Evolutionary conservation across 2,797 vertebrate species (phyloP).

Genomic region (Oryzias sinensis): DNA sequence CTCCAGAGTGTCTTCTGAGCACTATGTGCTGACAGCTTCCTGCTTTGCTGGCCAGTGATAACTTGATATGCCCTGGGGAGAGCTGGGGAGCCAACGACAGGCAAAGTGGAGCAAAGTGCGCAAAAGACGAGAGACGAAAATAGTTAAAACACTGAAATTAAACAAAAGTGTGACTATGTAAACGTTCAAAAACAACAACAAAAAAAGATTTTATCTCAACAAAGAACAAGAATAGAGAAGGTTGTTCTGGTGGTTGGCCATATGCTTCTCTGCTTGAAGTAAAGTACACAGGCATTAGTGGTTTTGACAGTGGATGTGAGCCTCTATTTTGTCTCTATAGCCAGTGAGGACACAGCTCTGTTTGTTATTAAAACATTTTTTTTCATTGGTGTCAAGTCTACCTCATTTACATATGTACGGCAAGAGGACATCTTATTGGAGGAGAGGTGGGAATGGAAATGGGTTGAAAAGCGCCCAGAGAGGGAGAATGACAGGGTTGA

Average conservation of each 20-base stretch:
- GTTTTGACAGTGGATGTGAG: slow-evolving; percentile 29
- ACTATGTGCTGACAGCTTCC: slow-evolving; percentile 64
- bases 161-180: background rate
- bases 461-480: slow-evolving; percentile 47
- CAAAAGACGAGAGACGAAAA: slow-evolving; percentile 16
- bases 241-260: slow-evolving; percentile 1
- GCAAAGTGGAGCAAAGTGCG: slow-evolving; percentile 19
- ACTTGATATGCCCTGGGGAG: slow-evolving; percentile 68
- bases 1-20: slow-evolving; percentile 41
- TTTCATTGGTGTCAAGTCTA: slow-evolving; percentile 69
- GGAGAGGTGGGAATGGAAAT: slow-evolving; percentile 58
- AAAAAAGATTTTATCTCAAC: slow-evolving; percentile 7
- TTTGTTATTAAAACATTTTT: slow-evolving; percentile 46
- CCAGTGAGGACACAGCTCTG: slow-evolving; percentile 36
- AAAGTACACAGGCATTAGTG: slow-evolving; percentile 22
- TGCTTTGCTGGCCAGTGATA: slow-evolving; percentile 61
- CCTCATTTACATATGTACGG: slow-evolving; percentile 69
- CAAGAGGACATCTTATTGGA: slow-evolving; percentile 62
- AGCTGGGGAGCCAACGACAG: slow-evolving; percentile 14
- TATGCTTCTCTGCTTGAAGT: slow-evolving; percentile 18
- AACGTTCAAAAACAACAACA: slow-evolving; percentile 11
- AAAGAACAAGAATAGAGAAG: slow-evolving; percentile 9
- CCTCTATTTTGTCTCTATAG: slow-evolving; percentile 29
- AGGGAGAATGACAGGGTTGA: slow-evolving; percentile 26
- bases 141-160: slow-evolving; percentile 8